Evolutionary conservation across 2,888 invertebrate species (phyloP).

Genomic region (Hedychridium roseum): DNA sequence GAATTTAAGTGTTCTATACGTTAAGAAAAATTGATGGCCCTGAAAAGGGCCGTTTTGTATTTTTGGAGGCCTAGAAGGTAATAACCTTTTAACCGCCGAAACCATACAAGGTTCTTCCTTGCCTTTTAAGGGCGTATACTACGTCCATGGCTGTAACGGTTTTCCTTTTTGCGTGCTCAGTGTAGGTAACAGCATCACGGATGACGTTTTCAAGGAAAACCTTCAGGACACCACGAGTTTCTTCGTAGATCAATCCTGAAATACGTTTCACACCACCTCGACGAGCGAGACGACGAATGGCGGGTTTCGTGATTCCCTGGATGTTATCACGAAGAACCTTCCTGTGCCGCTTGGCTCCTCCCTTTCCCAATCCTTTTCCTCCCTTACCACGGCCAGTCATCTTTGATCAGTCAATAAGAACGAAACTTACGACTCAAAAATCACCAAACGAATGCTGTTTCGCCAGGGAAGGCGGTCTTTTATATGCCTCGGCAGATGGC

Average conservation of each 20-base stretch:
- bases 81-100: slow-evolving; percentile 66
- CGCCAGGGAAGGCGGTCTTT: too few relatives aligned
- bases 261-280: slow-evolving; percentile 64
- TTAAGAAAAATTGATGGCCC: slow-evolving; percentile 43
- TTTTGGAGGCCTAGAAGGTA: too few relatives aligned
- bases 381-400: slow-evolving; percentile 86
- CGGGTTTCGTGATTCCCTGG: slow-evolving; percentile 82
- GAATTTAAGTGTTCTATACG: too few relatives aligned
- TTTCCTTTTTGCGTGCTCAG: too few relatives aligned
- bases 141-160: slow-evolving; percentile 73
- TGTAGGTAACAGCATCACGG: slow-evolving; percentile 71
- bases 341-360: slow-evolving; percentile 83
- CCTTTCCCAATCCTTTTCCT: slow-evolving; percentile 81
- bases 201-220: slow-evolving; percentile 71
- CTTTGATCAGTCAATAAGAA: slow-evolving; percentile 36
- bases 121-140: slow-evolving; percentile 69
- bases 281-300: slow-evolving; percentile 78
- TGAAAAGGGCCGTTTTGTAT: slow-evolving; percentile 37
- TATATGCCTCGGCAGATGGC: too few relatives aligned
- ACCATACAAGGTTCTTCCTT: slow-evolving; percentile 69
- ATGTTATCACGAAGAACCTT: slow-evolving; percentile 82
- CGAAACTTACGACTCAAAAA: too few relatives aligned
- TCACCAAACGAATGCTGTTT: too few relatives aligned
- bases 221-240: slow-evolving; percentile 65
- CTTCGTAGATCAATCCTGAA: slow-evolving; percentile 76